Base-by-base conservation (phyloP, 2,888 invertebrate genomes). In the Koerneria pararmatus region DNA sequence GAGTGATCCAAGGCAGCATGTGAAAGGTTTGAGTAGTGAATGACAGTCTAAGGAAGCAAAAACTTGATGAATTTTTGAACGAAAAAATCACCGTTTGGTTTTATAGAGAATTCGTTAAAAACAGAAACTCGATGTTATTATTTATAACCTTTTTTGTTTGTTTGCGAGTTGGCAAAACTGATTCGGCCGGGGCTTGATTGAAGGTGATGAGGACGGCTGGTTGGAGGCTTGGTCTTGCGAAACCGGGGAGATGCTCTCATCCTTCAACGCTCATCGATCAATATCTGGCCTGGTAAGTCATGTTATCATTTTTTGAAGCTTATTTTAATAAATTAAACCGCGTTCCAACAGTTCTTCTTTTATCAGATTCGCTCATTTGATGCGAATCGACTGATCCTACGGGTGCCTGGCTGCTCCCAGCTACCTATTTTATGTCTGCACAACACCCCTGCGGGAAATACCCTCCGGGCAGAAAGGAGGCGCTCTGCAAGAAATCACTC, bases 401-500 rank as follows among this genome's bases (percentile, higher is more conserved):
- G 90, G 84, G 86, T 93, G 35, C 87, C 90, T 70, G 91, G 91
- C 88, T 89, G 87, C 79, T 87, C 86, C 78, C 89, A 90, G 78
- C 87, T 92, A 79, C 92, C 93, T 1, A 91, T 93, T 72, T 89
- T 93, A 69, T 93, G 92, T 83, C 86, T 93, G 57, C 93, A 93
- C 83, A 93, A 94, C 83, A 92, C 92, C 32, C 91, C 93, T 0
- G 92, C 92, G 6, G 68, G 72, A 32, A 73, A 70, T 46, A 53
- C 51, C 11, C 31, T 35, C 0, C 51, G 31, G 41, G 29, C 3
- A 3, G 53, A 63, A 8, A 53, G 54, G 35, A 63, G 41, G 31
- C 19, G 41, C n/a, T 63, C 63, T 3, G 63, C 37, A 15, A 51
- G 63, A 24, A 63, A 63, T 27, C 19, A 51, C 6, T 63, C 63